These are phyloP conservation scores for Leptinotarsa haldemani DNA, from an alignment of 2,888 invertebrate species.

Conservation along the genomic window DNA sequence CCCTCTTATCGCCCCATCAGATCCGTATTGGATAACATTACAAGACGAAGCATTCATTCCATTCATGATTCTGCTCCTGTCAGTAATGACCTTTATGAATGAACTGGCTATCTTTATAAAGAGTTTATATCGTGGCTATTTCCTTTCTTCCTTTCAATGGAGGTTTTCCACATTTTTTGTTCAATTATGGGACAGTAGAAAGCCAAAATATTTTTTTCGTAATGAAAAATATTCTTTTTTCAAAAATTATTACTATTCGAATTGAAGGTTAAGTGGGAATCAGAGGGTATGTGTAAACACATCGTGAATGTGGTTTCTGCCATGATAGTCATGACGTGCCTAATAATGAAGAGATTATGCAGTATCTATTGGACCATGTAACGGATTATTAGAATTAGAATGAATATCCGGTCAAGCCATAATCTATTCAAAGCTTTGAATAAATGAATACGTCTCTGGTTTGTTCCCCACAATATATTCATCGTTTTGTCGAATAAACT, in stretches of 20 bases:
- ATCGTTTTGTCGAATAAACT: background rate
- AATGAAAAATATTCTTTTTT: too few relatives aligned
- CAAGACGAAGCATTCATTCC: background rate
- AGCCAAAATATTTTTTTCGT: too few relatives aligned
- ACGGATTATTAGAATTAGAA: conserved; percentile 1
- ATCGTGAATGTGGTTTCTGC: conserved; percentile 3
- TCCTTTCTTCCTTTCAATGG: too few relatives aligned
- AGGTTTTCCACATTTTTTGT: too few relatives aligned
- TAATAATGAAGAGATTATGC: conserved; percentile 20
- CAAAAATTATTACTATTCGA: too few relatives aligned
- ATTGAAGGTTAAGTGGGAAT: background rate
- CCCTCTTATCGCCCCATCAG: too few relatives aligned
- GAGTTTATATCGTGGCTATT: too few relatives aligned
- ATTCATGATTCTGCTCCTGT: too few relatives aligned
- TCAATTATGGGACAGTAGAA: too few relatives aligned
- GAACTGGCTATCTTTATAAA: too few relatives aligned
- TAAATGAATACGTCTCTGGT: background rate
- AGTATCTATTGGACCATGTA: conserved; percentile 6
- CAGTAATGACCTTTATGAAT: too few relatives aligned
- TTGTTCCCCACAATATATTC: background rate
- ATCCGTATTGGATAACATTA: too few relatives aligned
- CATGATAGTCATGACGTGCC: conserved; percentile 2
- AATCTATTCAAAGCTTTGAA: background rate
- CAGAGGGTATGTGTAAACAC: background rate
- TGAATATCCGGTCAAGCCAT: conserved; percentile 12